Conservation (phyloP, 2,888 invertebrate species). For the Norana najaformis region DNA sequence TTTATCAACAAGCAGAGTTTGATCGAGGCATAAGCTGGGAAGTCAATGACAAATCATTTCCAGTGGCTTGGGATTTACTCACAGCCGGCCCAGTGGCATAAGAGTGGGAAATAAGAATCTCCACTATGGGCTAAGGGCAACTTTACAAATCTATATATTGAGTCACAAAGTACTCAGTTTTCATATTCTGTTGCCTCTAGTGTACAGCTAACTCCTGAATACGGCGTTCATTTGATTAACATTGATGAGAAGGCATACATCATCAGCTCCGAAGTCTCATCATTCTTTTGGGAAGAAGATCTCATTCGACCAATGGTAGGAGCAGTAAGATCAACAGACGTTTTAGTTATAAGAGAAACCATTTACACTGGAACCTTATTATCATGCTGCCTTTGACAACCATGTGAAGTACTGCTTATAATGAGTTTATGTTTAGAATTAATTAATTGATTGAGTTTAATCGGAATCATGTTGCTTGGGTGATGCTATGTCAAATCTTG, state of each 20-base stretch:
- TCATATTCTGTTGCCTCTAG: constrained; percentile 44
- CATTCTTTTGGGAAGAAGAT: constrained; percentile 55
- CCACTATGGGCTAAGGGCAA: no score
- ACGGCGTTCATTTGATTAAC: constrained; percentile 50
- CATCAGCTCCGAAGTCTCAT: constrained; percentile 52
- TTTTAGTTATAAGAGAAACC: neutral
- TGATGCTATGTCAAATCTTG: neutral
- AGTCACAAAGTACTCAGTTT: neutral
- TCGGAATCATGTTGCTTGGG: neutral
- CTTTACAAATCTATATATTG: no score
- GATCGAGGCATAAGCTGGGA: no score
- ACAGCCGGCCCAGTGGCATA: no score
- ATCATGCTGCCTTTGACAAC: no score
- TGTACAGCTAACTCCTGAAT: constrained; percentile 47
- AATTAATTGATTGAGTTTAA: neutral
- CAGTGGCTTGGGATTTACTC: no score
- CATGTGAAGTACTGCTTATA: neutral
- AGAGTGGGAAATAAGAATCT: no score
- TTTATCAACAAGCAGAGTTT: no score
- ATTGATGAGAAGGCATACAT: constrained; percentile 49
- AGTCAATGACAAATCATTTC: no score
- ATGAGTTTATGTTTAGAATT: neutral
- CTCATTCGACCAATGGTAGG: constrained; percentile 52
- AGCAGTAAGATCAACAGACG: neutral
- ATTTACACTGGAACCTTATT: no score